These are phyloP conservation scores for Syrphus vitripennis DNA, from an alignment of 2,888 invertebrate species.

Conservation along the genomic window DNA sequence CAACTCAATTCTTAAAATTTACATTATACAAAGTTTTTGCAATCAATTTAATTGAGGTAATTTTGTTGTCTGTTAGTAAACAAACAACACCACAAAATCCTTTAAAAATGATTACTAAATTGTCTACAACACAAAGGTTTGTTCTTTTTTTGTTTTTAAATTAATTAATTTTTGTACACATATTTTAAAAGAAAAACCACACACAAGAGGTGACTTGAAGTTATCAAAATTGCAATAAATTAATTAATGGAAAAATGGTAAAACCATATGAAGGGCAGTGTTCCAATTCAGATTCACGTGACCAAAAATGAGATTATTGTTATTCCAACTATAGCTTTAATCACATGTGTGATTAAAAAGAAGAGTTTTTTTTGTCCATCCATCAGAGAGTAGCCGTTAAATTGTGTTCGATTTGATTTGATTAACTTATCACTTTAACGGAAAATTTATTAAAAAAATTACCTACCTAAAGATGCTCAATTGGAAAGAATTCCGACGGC, in stretches of 20 bases:
- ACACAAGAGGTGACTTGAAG: neutral
- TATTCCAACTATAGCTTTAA: neutral
- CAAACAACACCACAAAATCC: neutral
- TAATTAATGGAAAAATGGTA: neutral
- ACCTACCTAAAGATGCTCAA: constrained; percentile 35
- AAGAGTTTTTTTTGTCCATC: too few relatives aligned
- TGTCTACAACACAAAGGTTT: neutral
- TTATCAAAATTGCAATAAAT: constrained; percentile 7
- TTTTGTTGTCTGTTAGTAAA: neutral
- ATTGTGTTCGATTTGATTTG: neutral
- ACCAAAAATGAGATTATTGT: neutral
- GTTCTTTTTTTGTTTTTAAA: neutral
- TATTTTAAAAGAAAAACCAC: neutral
- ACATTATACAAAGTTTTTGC: neutral
- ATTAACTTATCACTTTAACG: neutral
- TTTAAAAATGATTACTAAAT: neutral
- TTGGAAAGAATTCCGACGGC: constrained; percentile 41
- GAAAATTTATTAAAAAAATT: constrained; percentile 15
- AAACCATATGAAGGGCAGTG: neutral
- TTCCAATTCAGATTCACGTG: constrained; percentile 25
- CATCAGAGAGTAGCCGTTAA: neutral
- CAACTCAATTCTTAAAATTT: neutral
- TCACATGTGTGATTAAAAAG: too few relatives aligned
- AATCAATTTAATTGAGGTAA: neutral
- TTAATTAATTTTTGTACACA: neutral